Evolutionary conservation across 2,888 invertebrate genomes (phyloP).

Genomic region (Acleris cristana): DNA sequence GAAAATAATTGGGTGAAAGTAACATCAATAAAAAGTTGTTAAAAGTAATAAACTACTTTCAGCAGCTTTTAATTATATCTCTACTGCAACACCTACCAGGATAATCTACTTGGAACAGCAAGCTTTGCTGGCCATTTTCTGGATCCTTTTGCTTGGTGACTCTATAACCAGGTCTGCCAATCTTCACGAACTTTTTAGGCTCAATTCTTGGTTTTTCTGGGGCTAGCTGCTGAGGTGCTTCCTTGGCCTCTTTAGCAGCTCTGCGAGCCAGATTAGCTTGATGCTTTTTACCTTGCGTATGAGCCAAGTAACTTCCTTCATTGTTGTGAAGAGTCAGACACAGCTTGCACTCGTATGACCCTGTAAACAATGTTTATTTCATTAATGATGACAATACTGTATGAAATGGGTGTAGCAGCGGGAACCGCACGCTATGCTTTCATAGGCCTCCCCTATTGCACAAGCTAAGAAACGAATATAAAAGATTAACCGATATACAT

Average conservation of each 20-base stretch:
- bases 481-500: background rate
- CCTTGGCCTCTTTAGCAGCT: conserved; percentile 99
- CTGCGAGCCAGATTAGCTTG: conserved; percentile 98
- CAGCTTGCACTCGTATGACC: conserved; percentile 99
- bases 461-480: too few relatives aligned
- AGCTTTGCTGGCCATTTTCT: conserved; percentile 97
- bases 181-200: conserved; percentile 99
- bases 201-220: conserved; percentile 98
- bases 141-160: conserved; percentile 99
- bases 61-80: background rate
- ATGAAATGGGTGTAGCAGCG: too few relatives aligned
- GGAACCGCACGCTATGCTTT: too few relatives aligned
- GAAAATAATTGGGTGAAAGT: too few relatives aligned
- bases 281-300: conserved; percentile 99
- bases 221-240: conserved; percentile 96
- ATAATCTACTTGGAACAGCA: conserved; percentile 98
- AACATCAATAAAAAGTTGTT: background rate
- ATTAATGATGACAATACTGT: background rate
- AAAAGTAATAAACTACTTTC: conserved; percentile 10
- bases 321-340: conserved; percentile 99
- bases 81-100: conserved; percentile 80
- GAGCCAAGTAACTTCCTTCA: conserved; percentile 99
- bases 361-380: conserved; percentile 63
- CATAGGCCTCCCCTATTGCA: too few relatives aligned
- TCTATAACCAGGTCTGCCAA: conserved; percentile 98